phyloP scores from a whole-genome alignment of 2,113 vertebrate genomes.

The Cheilinus undulatus region DNA sequence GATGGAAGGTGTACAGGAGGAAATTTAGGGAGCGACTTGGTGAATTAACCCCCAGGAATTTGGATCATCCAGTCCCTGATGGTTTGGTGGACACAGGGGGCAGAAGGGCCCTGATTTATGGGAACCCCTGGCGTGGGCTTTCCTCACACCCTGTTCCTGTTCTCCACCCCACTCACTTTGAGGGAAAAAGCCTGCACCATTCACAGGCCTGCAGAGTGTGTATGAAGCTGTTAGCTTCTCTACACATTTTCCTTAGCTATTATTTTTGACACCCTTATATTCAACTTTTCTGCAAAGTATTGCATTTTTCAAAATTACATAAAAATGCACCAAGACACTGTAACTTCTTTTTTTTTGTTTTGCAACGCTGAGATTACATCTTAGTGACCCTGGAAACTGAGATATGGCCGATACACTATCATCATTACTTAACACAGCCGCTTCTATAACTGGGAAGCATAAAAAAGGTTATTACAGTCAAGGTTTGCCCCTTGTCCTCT shows the following conservation, averaged over 20 bases:
- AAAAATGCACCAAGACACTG: not conserved
- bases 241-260: not conserved
- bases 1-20: constrained; percentile 59
- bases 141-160: constrained; percentile 80
- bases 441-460: constrained; percentile 32
- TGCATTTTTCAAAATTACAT: not conserved
- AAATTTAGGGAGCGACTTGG: constrained; percentile 77
- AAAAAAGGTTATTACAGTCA: constrained; percentile 34
- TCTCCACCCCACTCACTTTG: constrained; percentile 66
- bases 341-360: constrained; percentile 17
- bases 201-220: constrained; percentile 24
- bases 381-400: constrained; percentile 25
- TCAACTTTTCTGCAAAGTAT: not conserved
- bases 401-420: constrained; percentile 45
- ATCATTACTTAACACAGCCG: constrained; percentile 38
- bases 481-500: constrained; percentile 69
- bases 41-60: constrained; percentile 86
- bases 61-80: constrained; percentile 80
- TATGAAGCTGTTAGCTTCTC: constrained; percentile 7
- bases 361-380: constrained; percentile 32
- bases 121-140: constrained; percentile 77
- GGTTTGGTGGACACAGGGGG: constrained; percentile 77
- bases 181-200: constrained; percentile 50
- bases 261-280: not conserved
- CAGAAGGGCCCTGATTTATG: constrained; percentile 84